These are phyloP conservation scores for Gallinago jamesoni DNA, from an alignment of 2,113 vertebrate genomes.

Conservation along the genomic window DNA sequence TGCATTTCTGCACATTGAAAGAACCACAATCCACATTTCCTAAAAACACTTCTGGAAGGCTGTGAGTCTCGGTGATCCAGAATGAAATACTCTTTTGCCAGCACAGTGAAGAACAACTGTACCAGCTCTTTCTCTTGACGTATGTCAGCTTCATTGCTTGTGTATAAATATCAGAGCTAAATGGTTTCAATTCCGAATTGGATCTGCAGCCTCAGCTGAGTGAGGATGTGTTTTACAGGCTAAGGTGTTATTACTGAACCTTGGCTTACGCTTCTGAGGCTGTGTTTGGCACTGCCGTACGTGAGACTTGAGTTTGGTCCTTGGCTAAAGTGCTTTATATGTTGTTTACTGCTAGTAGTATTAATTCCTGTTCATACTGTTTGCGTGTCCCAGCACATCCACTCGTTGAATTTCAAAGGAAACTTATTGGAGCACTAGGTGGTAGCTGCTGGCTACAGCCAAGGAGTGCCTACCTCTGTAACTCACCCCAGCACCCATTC, in stretches of 20 bases:
- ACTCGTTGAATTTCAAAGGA: background rate
- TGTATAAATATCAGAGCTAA: background rate
- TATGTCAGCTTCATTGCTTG: background rate
- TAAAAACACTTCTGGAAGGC: background rate
- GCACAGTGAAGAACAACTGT: background rate
- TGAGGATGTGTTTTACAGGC: background rate
- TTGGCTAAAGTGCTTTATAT: background rate
- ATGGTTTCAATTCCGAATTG: slow-evolving; percentile 1
- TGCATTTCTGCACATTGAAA: background rate
- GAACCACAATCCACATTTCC: background rate
- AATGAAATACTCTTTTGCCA: background rate
- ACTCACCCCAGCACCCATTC: background rate
- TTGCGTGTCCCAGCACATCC: background rate
- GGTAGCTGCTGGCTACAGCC: background rate
- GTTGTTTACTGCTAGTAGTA: background rate
- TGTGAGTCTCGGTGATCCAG: background rate
- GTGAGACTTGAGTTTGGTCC: background rate
- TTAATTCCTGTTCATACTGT: background rate
- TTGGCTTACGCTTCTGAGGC: background rate
- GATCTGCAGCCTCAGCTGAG: background rate
- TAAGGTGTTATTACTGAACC: background rate
- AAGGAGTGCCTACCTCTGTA: background rate
- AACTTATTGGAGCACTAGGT: background rate
- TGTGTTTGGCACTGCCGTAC: background rate
- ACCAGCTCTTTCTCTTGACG: background rate